These are phyloP conservation scores for Hipposideros armiger DNA, from an alignment of 2,113 vertebrate species.

Conservation along the genomic window DNA sequence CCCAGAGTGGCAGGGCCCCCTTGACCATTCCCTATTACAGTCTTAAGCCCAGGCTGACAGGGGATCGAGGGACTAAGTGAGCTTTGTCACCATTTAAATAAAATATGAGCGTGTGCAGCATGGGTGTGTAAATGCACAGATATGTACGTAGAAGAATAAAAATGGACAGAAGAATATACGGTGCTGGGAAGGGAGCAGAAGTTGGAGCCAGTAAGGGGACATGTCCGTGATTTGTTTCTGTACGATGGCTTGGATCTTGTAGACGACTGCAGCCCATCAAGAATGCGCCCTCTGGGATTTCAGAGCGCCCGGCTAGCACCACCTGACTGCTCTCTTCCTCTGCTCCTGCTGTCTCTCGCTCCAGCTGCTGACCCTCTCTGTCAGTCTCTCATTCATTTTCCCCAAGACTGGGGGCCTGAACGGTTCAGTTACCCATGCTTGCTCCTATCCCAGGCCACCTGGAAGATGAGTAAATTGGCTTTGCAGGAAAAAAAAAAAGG, in stretches of 20 bases:
- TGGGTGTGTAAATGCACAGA: background rate
- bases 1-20: background rate
- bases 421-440: background rate
- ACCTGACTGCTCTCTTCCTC: too few species aligned
- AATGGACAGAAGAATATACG: too few species aligned
- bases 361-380: background rate
- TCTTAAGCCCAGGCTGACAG: background rate
- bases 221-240: too few species aligned
- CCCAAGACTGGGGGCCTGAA: background rate
- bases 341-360: too few species aligned
- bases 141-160: background rate
- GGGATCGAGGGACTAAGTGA: background rate
- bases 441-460: too few species aligned
- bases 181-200: too few species aligned
- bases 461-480: background rate
- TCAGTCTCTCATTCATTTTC: background rate
- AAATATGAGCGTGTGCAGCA: accelerated
- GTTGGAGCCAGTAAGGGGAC: too few species aligned
- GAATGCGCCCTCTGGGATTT: too few species aligned
- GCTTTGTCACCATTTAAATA: background rate
- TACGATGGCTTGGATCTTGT: too few species aligned
- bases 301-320: too few species aligned
- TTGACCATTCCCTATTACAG: too few species aligned
- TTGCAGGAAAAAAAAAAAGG: background rate
- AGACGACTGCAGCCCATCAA: too few species aligned